These are phyloP conservation scores for Herpailurus yagouaroundi DNA, from an alignment of 2,113 vertebrate species.

Conservation along the genomic window DNA sequence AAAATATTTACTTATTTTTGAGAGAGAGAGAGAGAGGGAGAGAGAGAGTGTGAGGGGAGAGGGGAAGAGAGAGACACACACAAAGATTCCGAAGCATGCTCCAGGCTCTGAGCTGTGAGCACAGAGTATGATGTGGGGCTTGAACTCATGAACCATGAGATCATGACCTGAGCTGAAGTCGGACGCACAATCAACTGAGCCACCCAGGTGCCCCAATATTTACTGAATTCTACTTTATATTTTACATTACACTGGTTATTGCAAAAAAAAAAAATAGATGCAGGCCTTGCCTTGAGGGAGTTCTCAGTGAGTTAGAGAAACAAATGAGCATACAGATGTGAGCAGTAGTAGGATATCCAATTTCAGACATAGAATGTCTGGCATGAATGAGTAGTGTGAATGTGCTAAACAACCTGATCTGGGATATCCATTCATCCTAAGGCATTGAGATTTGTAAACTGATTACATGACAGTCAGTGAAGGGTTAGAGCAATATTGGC, in stretches of 20 bases:
- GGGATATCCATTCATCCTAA: background rate
- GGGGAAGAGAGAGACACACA: no score
- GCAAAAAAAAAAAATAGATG: background rate
- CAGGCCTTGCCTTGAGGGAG: background rate
- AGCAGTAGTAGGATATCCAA: background rate
- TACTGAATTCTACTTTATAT: background rate
- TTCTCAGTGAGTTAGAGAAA: background rate
- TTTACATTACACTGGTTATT: background rate
- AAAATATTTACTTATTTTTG: no score
- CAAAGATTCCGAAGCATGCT: no score
- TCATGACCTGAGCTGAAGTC: no score
- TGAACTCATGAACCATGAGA: no score
- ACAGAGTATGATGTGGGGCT: no score
- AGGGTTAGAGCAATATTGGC: fast-evolving
- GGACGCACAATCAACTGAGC: no score
- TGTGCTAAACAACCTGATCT: background rate
- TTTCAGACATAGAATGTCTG: no score
- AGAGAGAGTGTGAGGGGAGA: no score
- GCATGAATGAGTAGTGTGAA: background rate
- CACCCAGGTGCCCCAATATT: no score
- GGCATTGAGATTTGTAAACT: background rate
- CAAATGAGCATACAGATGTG: background rate
- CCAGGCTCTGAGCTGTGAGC: no score
- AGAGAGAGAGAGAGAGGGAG: no score
- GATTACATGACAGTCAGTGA: background rate